A percentile compares a stretch with the other conserved stretches of the same genome.
phyloP scores from a whole-genome alignment of 2,888 invertebrate genomes.

The Xestia xanthographa region DNA sequence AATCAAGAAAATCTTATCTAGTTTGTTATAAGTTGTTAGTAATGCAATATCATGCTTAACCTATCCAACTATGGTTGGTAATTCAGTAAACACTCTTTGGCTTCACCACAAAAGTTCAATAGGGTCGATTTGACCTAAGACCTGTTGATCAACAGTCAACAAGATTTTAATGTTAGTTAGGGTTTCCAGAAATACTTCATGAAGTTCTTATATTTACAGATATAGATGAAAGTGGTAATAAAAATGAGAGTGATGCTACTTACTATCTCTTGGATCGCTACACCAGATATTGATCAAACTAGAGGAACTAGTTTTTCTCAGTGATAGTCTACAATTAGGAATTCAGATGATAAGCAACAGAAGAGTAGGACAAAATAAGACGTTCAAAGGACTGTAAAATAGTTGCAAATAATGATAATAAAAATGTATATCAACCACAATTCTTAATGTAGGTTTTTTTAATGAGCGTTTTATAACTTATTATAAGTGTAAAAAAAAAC shows the following conservation, averaged over 20 bases:
- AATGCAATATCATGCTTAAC: constrained; percentile 15
- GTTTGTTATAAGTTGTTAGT: background rate
- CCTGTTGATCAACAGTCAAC: constrained; percentile 37
- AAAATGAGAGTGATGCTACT: background rate
- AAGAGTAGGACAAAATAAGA: background rate
- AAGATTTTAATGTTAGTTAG: constrained; percentile 19
- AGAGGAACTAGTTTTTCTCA: background rate
- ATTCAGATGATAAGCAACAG: background rate
- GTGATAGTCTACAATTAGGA: background rate
- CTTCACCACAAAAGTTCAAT: constrained; percentile 46
- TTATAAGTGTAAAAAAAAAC: constrained; percentile 49
- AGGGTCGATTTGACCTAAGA: constrained; percentile 17
- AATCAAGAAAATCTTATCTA: background rate
- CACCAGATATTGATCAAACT: background rate
- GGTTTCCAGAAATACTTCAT: background rate
- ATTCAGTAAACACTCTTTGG: constrained; percentile 5
- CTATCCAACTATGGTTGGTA: constrained; percentile 7
- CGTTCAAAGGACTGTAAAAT: background rate
- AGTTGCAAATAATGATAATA: background rate
- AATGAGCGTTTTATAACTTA: constrained; percentile 39
- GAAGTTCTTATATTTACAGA: background rate
- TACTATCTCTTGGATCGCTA: background rate
- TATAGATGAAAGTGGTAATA: background rate
- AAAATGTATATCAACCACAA: background rate
- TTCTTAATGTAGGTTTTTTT: constrained; percentile 20